Percentiles rank a stretch among this genome's conserved stretches.
These are phyloP conservation scores for Channa argus DNA, from an alignment of 2,113 vertebrate genomes.

Conservation along the genomic window DNA sequence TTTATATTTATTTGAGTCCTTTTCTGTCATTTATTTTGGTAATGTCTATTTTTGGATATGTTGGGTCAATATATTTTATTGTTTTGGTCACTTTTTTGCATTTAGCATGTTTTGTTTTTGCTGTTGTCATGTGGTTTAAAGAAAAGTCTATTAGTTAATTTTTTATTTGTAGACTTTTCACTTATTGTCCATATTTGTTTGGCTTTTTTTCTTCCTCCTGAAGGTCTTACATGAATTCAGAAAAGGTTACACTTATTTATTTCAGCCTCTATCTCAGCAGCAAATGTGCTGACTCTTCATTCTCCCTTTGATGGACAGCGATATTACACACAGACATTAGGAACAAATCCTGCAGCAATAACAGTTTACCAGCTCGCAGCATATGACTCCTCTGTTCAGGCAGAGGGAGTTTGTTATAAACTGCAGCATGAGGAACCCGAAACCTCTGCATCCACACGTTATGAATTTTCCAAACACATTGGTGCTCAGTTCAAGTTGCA, in stretches of 20 bases:
- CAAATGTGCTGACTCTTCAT: conserved; percentile 39
- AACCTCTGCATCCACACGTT: no score
- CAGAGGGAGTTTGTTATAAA: conserved; percentile 21
- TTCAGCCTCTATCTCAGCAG: conserved; percentile 16
- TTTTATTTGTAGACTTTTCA: neutral
- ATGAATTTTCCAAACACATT: no score
- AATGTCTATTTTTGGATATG: no score
- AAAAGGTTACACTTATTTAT: conserved; percentile 24
- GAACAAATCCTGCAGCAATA: conserved; percentile 40
- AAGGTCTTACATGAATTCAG: conserved; percentile 4
- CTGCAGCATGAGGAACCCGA: neutral
- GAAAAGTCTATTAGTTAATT: neutral
- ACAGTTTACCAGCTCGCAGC: conserved; percentile 29
- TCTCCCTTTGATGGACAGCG: conserved; percentile 29
- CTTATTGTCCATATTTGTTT: conserved; percentile 8
- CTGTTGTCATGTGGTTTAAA: no score
- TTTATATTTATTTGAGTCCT: no score
- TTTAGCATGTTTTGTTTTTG: no score
- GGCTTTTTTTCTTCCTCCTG: neutral
- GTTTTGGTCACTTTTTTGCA: no score
- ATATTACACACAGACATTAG: conserved; percentile 38
- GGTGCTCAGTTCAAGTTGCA: neutral
- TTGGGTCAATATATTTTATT: no score
- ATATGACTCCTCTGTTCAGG: conserved; percentile 12
- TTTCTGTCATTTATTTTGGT: no score